These are phyloP conservation scores for Bryconaethiops microstoma DNA, from an alignment of 2,797 vertebrate genomes.

Conservation along the genomic window DNA sequence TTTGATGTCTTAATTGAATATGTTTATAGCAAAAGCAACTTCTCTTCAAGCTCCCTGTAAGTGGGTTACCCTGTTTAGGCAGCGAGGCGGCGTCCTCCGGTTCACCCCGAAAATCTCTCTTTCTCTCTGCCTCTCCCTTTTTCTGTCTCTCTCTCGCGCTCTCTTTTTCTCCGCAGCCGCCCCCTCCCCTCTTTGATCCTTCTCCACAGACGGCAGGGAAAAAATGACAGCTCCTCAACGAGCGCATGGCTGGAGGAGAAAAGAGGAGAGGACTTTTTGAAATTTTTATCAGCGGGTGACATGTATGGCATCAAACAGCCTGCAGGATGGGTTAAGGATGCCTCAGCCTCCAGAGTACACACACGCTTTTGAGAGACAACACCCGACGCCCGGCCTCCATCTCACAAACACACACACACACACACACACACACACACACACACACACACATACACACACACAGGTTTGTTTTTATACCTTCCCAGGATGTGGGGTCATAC, in stretches of 20 bases:
- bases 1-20: conserved; percentile 59
- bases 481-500: background rate
- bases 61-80: conserved; percentile 70
- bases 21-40: conserved; percentile 42
- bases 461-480: background rate
- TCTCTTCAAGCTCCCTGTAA: conserved; percentile 42
- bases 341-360: conserved; percentile 48
- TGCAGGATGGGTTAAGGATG: conserved; percentile 62
- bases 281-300: conserved; percentile 66
- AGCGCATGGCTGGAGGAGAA: conserved; percentile 63
- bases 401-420: conserved; percentile 10
- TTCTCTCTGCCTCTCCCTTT: conserved; percentile 47
- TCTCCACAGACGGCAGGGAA: conserved; percentile 73
- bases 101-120: conserved; percentile 74
- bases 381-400: conserved; percentile 20
- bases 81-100: conserved; percentile 75
- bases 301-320: conserved; percentile 64
- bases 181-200: conserved; percentile 73
- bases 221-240: conserved; percentile 78
- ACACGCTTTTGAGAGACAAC: conserved; percentile 37
- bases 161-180: conserved; percentile 61
- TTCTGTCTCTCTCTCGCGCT: conserved; percentile 57
- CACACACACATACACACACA: conserved; percentile 9
- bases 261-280: conserved; percentile 62
- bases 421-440: conserved; percentile 13